Conservation (phyloP, 2,888 invertebrate genomes). For the Melikaiella ostensackeni region DNA sequence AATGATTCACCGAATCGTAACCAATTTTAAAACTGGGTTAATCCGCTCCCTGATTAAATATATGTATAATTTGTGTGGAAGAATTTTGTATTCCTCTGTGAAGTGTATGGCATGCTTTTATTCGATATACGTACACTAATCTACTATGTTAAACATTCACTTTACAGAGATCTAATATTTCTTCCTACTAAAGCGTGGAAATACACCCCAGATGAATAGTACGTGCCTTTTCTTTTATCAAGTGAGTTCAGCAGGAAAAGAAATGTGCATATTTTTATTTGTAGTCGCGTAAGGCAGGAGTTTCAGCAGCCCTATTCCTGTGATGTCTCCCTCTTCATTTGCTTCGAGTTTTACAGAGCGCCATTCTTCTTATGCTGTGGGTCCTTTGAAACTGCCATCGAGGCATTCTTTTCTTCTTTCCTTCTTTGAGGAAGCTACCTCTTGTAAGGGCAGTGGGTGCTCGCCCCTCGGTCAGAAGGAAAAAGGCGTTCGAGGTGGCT, state of each 20-base stretch:
- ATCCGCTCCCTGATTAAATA: too few species aligned
- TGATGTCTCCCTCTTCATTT: background rate
- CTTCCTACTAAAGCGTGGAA: background rate
- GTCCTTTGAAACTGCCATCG: constrained; percentile 7
- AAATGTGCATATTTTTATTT: background rate
- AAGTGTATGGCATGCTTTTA: too few species aligned
- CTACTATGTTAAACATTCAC: too few species aligned
- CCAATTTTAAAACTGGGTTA: too few species aligned
- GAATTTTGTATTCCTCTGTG: too few species aligned
- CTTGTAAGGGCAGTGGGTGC: constrained; percentile 38
- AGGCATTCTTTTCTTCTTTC: background rate
- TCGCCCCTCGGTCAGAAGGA: constrained; percentile 35
- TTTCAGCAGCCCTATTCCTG: background rate
- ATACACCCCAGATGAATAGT: background rate
- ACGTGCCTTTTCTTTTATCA: constrained; percentile 1
- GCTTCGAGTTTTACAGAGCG: background rate
- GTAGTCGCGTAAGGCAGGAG: background rate
- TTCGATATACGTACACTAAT: too few species aligned
- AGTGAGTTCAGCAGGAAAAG: background rate
- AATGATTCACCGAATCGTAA: too few species aligned
- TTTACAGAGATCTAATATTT: too few species aligned
- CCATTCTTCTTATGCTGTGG: constrained; percentile 1
- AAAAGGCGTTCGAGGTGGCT: constrained; percentile 47
- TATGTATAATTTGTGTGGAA: too few species aligned
- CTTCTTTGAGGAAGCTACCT: constrained; percentile 40